These are phyloP conservation scores for Cylas formicarius DNA, from an alignment of 1,140 invertebrate genomes.

Conservation along the genomic window DNA sequence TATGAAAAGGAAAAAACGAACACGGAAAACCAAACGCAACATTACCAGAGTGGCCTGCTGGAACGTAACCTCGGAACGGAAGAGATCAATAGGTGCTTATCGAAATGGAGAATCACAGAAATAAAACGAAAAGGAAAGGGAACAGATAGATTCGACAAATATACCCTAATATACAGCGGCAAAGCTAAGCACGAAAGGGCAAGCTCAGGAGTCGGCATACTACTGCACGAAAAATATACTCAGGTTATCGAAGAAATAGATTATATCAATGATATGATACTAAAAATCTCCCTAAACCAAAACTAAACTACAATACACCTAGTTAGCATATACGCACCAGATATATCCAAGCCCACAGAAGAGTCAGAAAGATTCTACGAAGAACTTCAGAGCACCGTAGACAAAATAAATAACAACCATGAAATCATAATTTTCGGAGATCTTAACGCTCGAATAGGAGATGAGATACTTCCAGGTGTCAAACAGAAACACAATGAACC, in stretches of 20 bases:
- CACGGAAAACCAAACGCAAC: too few relatives aligned
- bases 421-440: conserved; percentile 13
- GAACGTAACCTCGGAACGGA: too few relatives aligned
- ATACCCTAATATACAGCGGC: conserved; percentile 20
- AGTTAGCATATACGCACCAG: conserved; percentile 15
- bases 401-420: conserved; percentile 5
- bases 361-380: conserved; percentile 13
- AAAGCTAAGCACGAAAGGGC: conserved; percentile 12
- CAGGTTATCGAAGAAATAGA: conserved; percentile 13
- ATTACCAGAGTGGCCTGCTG: too few relatives aligned
- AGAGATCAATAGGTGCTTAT: too few relatives aligned
- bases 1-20: too few relatives aligned
- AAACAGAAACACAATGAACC: conserved; percentile 12
- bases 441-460: conserved; percentile 15
- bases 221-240: conserved; percentile 16
- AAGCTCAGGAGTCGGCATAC: conserved; percentile 12
- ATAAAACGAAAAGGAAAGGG: conserved; percentile 19
- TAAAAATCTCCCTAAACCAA: conserved; percentile 4
- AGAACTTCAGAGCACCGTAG: conserved; percentile 3
- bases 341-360: conserved; percentile 13
- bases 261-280: conserved; percentile 12
- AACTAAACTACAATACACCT: conserved; percentile 1
- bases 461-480: conserved; percentile 3
- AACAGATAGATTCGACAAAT: conserved; percentile 7
- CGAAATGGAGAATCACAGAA: conserved; percentile 14